These are phyloP conservation scores for Drosophila quadrilineata DNA, from an alignment of 1,140 invertebrate species.

Conservation along the genomic window DNA sequence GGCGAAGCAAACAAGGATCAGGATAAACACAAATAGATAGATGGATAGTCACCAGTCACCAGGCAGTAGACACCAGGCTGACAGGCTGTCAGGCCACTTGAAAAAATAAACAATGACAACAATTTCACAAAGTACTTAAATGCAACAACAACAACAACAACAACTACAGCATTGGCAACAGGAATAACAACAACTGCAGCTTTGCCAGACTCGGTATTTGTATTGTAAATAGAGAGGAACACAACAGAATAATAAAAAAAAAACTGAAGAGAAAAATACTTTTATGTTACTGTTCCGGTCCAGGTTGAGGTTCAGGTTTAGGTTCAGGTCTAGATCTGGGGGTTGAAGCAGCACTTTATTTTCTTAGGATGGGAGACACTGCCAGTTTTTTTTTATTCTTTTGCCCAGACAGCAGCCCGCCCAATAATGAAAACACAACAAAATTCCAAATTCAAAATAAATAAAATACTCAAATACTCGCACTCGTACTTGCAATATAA, in stretches of 20 bases:
- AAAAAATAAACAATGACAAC: slow-evolving; percentile 72
- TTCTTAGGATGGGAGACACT: slow-evolving; percentile 58
- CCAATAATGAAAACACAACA: slow-evolving; percentile 70
- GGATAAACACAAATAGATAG: slow-evolving; percentile 51
- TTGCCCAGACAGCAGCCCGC: slow-evolving; percentile 18
- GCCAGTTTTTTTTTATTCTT: no score
- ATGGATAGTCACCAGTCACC: slow-evolving; percentile 21
- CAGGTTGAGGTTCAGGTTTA: slow-evolving; percentile 23
- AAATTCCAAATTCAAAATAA: slow-evolving; percentile 67
- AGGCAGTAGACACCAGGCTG: slow-evolving; percentile 1
- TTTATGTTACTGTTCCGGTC: slow-evolving; percentile 30
- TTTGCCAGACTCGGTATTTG: slow-evolving; percentile 40
- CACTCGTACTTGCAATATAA: no score
- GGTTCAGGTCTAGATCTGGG: no score
- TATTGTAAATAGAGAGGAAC: neutral
- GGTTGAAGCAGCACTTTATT: slow-evolving; percentile 48
- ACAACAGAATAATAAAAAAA: no score
- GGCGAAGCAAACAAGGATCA: slow-evolving; percentile 24
- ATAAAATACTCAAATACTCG: no score
- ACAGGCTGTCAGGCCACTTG: slow-evolving; percentile 33
- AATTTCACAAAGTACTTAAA: slow-evolving; percentile 73
- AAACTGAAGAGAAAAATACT: no score
- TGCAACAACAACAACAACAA: slow-evolving; percentile 50
- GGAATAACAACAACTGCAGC: slow-evolving; percentile 51
- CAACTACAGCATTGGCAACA: slow-evolving; percentile 57